phyloP scores from a whole-genome alignment of 1,140 invertebrate genomes.

The Goniozus legneri region DNA sequence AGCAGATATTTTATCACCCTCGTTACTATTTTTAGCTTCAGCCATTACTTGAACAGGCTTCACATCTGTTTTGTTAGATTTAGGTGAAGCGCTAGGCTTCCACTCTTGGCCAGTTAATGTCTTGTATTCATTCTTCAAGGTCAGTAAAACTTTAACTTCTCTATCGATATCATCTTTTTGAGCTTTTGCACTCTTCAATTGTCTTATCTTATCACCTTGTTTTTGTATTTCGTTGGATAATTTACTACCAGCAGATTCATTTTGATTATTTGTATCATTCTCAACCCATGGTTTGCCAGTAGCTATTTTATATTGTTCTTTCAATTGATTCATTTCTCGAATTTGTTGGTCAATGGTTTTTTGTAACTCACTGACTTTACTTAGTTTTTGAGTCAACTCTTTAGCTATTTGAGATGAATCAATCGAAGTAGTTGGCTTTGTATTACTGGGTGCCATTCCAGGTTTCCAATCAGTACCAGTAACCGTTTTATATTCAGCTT shows the following conservation, averaged over 20 bases:
- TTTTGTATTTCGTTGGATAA: constrained; percentile 8
- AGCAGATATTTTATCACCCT: constrained; percentile 34
- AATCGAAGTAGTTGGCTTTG: neutral
- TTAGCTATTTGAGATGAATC: neutral
- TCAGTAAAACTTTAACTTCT: constrained; percentile 65
- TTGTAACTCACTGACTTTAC: constrained; percentile 7
- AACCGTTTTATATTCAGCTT: constrained; percentile 59
- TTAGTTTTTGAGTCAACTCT: constrained; percentile 7
- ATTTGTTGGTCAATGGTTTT: constrained; percentile 7
- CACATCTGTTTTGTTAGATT: neutral
- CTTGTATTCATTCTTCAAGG: constrained; percentile 77
- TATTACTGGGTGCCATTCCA: constrained; percentile 14
- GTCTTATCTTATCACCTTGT: constrained; percentile 70
- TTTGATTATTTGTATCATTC: neutral
- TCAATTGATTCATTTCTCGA: constrained; percentile 49
- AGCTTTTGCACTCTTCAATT: constrained; percentile 60
- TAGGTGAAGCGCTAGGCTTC: constrained; percentile 22
- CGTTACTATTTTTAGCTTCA: constrained; percentile 1
- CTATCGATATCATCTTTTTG: constrained; percentile 58
- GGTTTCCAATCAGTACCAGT: constrained; percentile 41
- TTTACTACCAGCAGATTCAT: neutral
- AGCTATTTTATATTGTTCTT: constrained; percentile 65
- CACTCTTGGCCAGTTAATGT: constrained; percentile 66
- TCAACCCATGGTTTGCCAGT: constrained; percentile 62
- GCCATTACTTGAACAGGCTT: neutral